Percentiles rank a stretch among this genome's conserved stretches.
These are phyloP conservation scores for Spialia ferax DNA, from an alignment of 2,888 invertebrate species.

Conservation along the genomic window DNA sequence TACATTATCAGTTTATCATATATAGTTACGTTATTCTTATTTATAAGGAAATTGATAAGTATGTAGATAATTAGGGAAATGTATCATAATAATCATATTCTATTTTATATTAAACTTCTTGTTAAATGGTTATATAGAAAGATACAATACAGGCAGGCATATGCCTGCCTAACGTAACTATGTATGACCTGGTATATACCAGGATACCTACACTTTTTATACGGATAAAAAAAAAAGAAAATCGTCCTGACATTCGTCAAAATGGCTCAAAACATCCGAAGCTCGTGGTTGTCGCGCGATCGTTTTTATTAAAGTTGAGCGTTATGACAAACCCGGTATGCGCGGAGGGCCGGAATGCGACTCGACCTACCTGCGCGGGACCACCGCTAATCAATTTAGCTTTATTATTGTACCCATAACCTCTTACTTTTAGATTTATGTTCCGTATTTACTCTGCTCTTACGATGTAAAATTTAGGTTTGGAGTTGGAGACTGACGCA, in stretches of 20 bases:
- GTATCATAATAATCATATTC: too few species aligned
- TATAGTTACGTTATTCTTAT: too few species aligned
- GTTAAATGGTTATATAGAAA: too few species aligned
- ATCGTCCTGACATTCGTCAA: not conserved
- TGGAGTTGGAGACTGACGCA: too few species aligned
- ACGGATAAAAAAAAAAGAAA: not conserved
- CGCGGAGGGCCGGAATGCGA: constrained; percentile 71
- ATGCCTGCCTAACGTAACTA: too few species aligned
- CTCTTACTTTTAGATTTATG: not conserved
- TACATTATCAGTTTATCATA: too few species aligned
- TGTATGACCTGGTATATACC: too few species aligned
- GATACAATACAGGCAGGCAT: too few species aligned
- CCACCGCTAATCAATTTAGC: constrained; percentile 85
- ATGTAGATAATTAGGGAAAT: too few species aligned
- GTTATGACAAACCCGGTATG: constrained; percentile 67
- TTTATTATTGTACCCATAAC: constrained; percentile 64
- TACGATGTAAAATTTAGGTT: not conserved
- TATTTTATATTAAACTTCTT: too few species aligned
- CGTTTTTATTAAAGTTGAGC: constrained; percentile 51
- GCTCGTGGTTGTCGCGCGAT: constrained; percentile 23
- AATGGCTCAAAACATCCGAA: constrained; percentile 14
- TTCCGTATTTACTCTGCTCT: constrained; percentile 26
- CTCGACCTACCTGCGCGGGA: constrained; percentile 83
- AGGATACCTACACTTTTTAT: too few species aligned
- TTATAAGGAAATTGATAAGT: too few species aligned